These are phyloP conservation scores for Uropetala carovei DNA, from an alignment of 2,888 invertebrate species.

Conservation along the genomic window DNA sequence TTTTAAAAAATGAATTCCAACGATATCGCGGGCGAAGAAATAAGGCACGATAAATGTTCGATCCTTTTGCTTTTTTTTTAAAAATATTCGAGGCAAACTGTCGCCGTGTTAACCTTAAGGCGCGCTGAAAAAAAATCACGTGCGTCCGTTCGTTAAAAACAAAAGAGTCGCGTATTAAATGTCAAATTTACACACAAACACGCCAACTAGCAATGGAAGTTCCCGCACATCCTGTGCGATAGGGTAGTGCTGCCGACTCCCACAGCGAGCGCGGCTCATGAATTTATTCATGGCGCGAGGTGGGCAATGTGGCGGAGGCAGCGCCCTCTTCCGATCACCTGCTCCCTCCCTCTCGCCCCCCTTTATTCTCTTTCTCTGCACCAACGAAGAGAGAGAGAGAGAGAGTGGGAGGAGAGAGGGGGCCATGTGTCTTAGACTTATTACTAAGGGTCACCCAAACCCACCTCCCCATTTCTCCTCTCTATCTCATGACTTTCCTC, in stretches of 20 bases:
- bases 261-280: slow-evolving; percentile 28
- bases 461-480: background rate
- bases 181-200: background rate
- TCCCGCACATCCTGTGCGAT: slow-evolving; percentile 31
- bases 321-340: slow-evolving; percentile 41
- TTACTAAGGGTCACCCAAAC: background rate
- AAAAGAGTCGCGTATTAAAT: background rate
- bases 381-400: background rate
- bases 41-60: no score
- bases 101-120: no score
- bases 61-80: no score
- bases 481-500: background rate
- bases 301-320: background rate
- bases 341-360: background rate
- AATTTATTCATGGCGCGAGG: slow-evolving; percentile 64
- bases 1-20: no score
- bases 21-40: no score
- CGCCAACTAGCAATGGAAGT: background rate
- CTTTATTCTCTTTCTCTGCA: background rate
- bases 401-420: background rate
- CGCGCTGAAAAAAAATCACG: background rate
- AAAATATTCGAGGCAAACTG: no score
- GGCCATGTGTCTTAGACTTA: slow-evolving; percentile 8
- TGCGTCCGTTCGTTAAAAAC: background rate
- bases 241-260: slow-evolving; percentile 13